Base-by-base conservation (phyloP, 2,113 vertebrate genomes). In the Gobiocypris rarus region DNA sequence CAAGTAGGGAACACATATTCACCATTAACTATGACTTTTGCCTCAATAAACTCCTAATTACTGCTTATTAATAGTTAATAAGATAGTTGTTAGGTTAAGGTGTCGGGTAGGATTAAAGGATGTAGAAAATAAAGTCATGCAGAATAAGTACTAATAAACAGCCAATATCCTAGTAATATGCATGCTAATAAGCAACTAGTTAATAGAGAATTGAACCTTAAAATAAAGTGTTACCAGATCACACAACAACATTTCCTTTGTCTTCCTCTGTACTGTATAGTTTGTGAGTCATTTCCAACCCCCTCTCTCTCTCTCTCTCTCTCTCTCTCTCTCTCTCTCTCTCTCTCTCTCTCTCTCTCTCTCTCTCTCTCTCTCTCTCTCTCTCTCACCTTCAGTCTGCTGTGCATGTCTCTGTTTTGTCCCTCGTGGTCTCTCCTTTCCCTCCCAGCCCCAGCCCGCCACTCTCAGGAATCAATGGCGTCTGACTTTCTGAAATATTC, bases 401-500 rank as follows among this genome's bases (percentile, higher is more conserved):
- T 31, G n/a, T 52, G 28, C 24, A 74, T 26, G n/a, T 48, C 50
- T 54, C 52, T 56, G 19, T 7, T 76, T 31, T n/a, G 28, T 58
- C 31, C 75, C 28, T 14, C 34, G 17, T 22, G 73, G 24, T 45
- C 15, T 50, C 43, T 56, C 52, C 74, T n/a, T 38, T 41, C 65
- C 34, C 65, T 38, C 17, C 50, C 19, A 38, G 52, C 7, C 52
- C 5, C 31, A 38, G 19, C 58, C 75, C 8, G 10, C 56, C 22
- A 41, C 52, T 77, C 43, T 75, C 75, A 59, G 65, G 38, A 69
- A 83, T 26, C 63, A 73, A 43, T 74, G 80, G 14, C 19, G 59
- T 48, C 77, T n/a, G 74, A 61, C 70, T 24, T 48, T 73, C 41
- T 43, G 52, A 73, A 84, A 48, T 79, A 26, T 83, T 65, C 45